These are phyloP conservation scores for Falco novaeseelandiae DNA, from an alignment of 2,797 vertebrate genomes.

Conservation along the genomic window DNA sequence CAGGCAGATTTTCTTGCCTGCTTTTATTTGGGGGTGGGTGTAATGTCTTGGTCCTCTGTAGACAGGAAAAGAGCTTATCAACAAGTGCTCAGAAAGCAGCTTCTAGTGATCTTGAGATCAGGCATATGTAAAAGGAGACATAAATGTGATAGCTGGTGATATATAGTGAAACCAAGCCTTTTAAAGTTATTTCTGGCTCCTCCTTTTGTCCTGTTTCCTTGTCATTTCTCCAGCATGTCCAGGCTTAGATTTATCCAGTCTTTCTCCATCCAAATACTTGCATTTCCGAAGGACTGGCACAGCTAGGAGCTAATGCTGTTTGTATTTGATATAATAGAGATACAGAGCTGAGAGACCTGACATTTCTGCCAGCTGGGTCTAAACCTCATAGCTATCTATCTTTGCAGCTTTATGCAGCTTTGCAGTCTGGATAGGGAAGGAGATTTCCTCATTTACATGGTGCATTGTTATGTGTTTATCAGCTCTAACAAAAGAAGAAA, in stretches of 20 bases:
- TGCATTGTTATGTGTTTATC: constrained; percentile 37
- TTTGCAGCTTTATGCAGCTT: constrained; percentile 41
- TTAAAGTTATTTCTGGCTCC: not conserved
- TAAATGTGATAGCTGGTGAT: not conserved
- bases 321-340: constrained; percentile 57
- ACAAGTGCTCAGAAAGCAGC: not conserved
- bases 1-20: not conserved
- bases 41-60: not conserved
- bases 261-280: not conserved
- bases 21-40: not conserved
- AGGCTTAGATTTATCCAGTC: not conserved
- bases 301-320: not conserved
- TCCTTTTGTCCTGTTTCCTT: not conserved
- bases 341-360: constrained; percentile 30
- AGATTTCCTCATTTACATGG: not conserved
- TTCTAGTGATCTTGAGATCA: not conserved
- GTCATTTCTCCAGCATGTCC: not conserved
- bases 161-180: not conserved
- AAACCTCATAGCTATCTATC: constrained; percentile 7
- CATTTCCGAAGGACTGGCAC: not conserved
- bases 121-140: not conserved
- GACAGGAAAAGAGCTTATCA: not conserved
- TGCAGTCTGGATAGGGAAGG: not conserved
- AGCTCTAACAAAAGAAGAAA: constrained; percentile 5
- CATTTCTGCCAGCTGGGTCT: constrained; percentile 26